Evolutionary conservation across 2,797 vertebrate genomes (phyloP), one percentile per base, ranked within the genome.

Genomic region (Chelon auratus): DNA sequence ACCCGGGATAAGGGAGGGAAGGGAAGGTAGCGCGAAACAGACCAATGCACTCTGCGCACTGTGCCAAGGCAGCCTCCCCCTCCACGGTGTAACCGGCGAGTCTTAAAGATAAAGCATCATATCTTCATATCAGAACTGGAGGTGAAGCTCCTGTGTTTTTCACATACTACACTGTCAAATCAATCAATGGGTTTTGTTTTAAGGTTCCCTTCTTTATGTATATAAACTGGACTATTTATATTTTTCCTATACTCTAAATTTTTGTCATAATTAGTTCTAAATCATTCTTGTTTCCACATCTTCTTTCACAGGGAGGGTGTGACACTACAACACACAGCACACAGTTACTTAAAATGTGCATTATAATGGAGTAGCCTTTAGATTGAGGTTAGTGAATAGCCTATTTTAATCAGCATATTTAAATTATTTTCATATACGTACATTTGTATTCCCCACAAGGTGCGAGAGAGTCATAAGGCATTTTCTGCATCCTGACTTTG

Each of bases 61-160:
- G 68, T 45, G 43, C 20, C 26, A 20, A 64, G 48, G 52, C 80
- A 11, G 52, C 80, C 86, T 43, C 77, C 73, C 69, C 83, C 58
- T 59, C 62, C 53, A 24, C 55, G 13, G 64, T 65, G 70, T 65
- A 74, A 67, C 58, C 42, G 43, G 63, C 48, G 45, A 24, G 56
- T 91, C 81, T 89, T 92, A 91, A 90, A 90, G 85, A 82, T 82
- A 80, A 78, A 88, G 83, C 43, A 17, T 65, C 70, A 62, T 13
- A 40, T 78, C 78, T 55, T 37, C 22, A 58, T 1, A 60, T 75
- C 73, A 39, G 59, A 67, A 36, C 52, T 57, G 40, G 22, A 69
- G 11, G 15, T n/a, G 58, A 70, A 60, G 36, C 24, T 68, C 54
- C 9, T 14, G 51, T 59, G 17, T 24, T 12, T 43, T 14, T 4